Conservation (phyloP, 2,888 invertebrate species). For the Melitaea athalia region DNA sequence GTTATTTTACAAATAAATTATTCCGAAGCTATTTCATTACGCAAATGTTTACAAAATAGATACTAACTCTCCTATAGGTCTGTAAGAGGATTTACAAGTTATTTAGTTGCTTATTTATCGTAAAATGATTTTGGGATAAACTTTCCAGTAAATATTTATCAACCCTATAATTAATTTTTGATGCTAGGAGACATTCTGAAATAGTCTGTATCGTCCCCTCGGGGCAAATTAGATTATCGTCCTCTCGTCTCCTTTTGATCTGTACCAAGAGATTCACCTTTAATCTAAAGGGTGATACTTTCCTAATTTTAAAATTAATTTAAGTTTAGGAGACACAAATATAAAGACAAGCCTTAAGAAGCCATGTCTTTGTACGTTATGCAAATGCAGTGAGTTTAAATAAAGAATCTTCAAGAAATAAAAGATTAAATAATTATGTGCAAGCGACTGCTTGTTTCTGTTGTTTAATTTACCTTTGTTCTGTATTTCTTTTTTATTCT, state of each 20-base stretch:
- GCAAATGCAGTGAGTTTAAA: neutral
- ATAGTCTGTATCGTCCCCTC: conserved; percentile 34
- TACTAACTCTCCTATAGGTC: conserved; percentile 13
- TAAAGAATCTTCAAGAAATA: neutral
- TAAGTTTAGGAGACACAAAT: neutral
- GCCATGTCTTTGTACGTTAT: neutral
- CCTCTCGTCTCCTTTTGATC: conserved; percentile 47
- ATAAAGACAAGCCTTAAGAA: neutral
- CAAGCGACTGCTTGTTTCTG: conserved; percentile 57
- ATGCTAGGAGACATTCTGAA: conserved; percentile 38
- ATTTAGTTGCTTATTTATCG: conserved; percentile 22
- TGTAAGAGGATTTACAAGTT: conserved; percentile 16
- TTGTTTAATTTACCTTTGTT: conserved; percentile 62
- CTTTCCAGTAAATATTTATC: conserved; percentile 29
- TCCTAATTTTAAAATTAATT: conserved; percentile 35
- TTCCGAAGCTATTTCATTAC: neutral
- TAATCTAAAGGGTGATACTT: conserved; percentile 40
- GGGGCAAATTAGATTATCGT: conserved; percentile 46
- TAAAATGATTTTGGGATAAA: conserved; percentile 26
- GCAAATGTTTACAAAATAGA: conserved; percentile 17
- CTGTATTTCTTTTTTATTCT: conserved; percentile 51
- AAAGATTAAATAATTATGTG: conserved; percentile 50
- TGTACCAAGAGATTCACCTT: conserved; percentile 38
- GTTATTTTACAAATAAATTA: conserved; percentile 6
- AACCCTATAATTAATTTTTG: conserved; percentile 43